These are phyloP conservation scores for Ectemnius cavifrons DNA, from an alignment of 2,888 invertebrate species.

Conservation along the genomic window DNA sequence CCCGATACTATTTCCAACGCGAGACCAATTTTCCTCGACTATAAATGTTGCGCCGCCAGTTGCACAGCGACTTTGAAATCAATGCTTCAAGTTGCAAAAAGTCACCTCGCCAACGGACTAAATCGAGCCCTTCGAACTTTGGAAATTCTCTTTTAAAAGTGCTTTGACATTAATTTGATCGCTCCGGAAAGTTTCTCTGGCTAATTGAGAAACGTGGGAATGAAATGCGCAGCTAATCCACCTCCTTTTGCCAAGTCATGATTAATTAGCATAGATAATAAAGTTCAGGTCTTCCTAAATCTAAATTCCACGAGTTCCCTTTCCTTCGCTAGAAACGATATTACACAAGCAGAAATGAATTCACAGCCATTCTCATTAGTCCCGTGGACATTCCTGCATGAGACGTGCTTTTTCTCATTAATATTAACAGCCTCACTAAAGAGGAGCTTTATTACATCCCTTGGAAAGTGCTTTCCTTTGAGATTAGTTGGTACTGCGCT, in stretches of 20 bases:
- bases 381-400: slow-evolving; percentile 34
- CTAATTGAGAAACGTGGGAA: slow-evolving; percentile 33
- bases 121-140: too few species aligned
- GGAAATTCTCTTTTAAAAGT: too few species aligned
- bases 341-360: slow-evolving; percentile 27
- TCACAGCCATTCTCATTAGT: slow-evolving; percentile 41
- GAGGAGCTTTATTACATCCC: slow-evolving; percentile 13
- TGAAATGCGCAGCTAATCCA: slow-evolving; percentile 30
- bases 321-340: slow-evolving; percentile 20
- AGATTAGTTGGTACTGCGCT: too few species aligned
- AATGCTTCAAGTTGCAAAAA: too few species aligned
- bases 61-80: too few species aligned
- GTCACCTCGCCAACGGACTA: too few species aligned
- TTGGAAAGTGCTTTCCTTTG: too few species aligned
- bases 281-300: not conserved
- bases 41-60: too few species aligned
- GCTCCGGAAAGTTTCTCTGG: too few species aligned
- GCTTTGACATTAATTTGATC: too few species aligned
- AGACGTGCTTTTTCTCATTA: slow-evolving; percentile 35
- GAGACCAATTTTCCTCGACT: too few species aligned
- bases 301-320: slow-evolving; percentile 36
- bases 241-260: not conserved
- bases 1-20: too few species aligned
- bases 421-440: slow-evolving; percentile 31
- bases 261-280: slow-evolving; percentile 51